Conservation (phyloP, 2,888 invertebrate genomes). For the Diogma glabrata region DNA sequence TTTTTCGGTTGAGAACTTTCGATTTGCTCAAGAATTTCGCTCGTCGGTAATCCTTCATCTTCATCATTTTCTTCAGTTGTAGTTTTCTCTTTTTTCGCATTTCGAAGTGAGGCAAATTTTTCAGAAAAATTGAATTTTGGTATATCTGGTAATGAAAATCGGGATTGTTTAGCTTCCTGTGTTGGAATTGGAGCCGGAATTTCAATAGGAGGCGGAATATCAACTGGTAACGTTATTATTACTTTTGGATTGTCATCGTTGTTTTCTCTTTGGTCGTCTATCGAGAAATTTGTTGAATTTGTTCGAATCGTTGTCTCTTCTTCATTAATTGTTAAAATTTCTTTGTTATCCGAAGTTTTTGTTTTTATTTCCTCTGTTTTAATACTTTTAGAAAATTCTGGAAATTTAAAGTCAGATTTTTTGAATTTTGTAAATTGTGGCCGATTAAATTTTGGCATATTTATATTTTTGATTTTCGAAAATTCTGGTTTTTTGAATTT, state of each 20-base stretch:
- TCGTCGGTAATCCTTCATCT: neutral
- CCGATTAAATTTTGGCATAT: conserved; percentile 18
- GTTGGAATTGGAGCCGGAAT: conserved; percentile 4
- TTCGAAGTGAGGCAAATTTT: conserved; percentile 47
- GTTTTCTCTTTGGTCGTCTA: no score
- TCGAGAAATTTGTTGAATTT: neutral
- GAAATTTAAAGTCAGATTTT: conserved; percentile 37
- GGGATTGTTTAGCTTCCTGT: conserved; percentile 28
- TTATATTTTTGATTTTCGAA: conserved; percentile 31
- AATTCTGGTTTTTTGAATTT: conserved; percentile 34
- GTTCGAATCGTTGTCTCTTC: neutral
- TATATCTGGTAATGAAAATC: conserved; percentile 44
- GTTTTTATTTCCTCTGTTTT: neutral
- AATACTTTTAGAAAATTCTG: conserved; percentile 21
- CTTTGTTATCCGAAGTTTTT: neutral
- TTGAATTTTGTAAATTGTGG: conserved; percentile 29
- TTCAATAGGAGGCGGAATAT: neutral
- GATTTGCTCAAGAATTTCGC: no score
- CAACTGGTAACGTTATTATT: neutral
- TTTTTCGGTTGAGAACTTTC: neutral
- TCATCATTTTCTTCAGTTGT: neutral
- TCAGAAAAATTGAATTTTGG: conserved; percentile 52
- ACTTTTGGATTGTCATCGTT: neutral
- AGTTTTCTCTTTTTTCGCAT: neutral
- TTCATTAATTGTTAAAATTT: neutral